These are phyloP conservation scores for Channa argus DNA, from an alignment of 2,113 vertebrate species.

Conservation along the genomic window DNA sequence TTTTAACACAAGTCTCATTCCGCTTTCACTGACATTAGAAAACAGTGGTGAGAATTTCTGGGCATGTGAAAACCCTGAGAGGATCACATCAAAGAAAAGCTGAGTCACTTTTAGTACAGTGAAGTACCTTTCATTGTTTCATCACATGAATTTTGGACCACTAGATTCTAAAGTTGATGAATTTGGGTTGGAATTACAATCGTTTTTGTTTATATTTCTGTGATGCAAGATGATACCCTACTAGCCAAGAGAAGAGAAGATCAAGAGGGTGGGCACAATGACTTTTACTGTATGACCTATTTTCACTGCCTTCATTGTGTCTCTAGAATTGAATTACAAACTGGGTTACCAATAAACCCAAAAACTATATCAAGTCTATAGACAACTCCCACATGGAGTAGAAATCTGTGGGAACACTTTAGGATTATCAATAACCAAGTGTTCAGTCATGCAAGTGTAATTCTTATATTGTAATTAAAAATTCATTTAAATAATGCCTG, in stretches of 20 bases:
- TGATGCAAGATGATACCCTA: background rate
- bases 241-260: background rate
- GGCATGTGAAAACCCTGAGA: constrained; percentile 15
- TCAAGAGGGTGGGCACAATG: background rate
- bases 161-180: background rate
- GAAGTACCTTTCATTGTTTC: background rate
- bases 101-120: background rate
- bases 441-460: background rate
- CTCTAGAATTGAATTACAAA: background rate
- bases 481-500: background rate
- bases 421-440: constrained; percentile 2
- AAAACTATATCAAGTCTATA: background rate
- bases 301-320: background rate
- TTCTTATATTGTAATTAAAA: too few species aligned
- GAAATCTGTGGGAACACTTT: too few species aligned
- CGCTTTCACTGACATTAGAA: constrained; percentile 48
- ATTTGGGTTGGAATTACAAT: background rate
- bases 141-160: background rate
- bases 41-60: constrained; percentile 31
- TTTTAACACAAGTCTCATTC: constrained; percentile 35
- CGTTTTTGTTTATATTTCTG: background rate
- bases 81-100: constrained; percentile 13
- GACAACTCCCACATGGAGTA: background rate
- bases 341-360: background rate
- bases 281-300: background rate